These are phyloP conservation scores for Rhagonycha lutea DNA, from an alignment of 2,888 invertebrate genomes.

Conservation along the genomic window DNA sequence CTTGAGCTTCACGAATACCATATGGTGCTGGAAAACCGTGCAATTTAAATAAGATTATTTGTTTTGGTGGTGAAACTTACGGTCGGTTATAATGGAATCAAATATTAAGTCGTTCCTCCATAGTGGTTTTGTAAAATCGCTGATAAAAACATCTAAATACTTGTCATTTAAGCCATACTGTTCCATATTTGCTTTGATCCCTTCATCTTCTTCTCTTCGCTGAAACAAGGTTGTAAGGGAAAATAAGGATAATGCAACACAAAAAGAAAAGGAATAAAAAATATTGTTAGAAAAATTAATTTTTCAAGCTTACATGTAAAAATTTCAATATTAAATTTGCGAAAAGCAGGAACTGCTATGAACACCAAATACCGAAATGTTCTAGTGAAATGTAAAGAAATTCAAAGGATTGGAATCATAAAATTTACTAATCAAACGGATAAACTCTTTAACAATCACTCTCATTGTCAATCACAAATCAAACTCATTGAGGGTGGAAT, in stretches of 20 bases:
- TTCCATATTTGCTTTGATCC: slow-evolving; percentile 82
- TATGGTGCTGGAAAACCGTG: slow-evolving; percentile 79
- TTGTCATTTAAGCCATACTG: slow-evolving; percentile 80
- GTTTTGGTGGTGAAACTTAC: slow-evolving; percentile 61
- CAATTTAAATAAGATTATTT: background rate
- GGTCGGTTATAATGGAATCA: slow-evolving; percentile 95
- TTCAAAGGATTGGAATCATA: too few relatives aligned
- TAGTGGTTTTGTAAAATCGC: slow-evolving; percentile 85
- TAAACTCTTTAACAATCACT: too few relatives aligned
- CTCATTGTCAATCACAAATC: too few relatives aligned
- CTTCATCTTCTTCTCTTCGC: slow-evolving; percentile 80
- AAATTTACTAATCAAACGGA: too few relatives aligned
- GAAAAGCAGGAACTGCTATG: too few relatives aligned
- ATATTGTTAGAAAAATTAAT: too few relatives aligned
- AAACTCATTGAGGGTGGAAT: too few relatives aligned
- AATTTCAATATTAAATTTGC: too few relatives aligned
- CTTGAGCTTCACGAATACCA: slow-evolving; percentile 93
- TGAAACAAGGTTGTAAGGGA: slow-evolving; percentile 41
- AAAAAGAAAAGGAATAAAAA: background rate
- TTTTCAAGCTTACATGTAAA: too few relatives aligned
- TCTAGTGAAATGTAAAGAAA: too few relatives aligned
- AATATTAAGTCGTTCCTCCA: slow-evolving; percentile 75
- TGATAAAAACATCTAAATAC: slow-evolving; percentile 87
- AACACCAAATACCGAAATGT: too few relatives aligned
- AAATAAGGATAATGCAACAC: slow-evolving; percentile 19